Percentiles rank a stretch among this genome's conserved stretches.
These are phyloP conservation scores for Lacerta agilis DNA, from an alignment of 2,797 vertebrate genomes.

Conservation along the genomic window DNA sequence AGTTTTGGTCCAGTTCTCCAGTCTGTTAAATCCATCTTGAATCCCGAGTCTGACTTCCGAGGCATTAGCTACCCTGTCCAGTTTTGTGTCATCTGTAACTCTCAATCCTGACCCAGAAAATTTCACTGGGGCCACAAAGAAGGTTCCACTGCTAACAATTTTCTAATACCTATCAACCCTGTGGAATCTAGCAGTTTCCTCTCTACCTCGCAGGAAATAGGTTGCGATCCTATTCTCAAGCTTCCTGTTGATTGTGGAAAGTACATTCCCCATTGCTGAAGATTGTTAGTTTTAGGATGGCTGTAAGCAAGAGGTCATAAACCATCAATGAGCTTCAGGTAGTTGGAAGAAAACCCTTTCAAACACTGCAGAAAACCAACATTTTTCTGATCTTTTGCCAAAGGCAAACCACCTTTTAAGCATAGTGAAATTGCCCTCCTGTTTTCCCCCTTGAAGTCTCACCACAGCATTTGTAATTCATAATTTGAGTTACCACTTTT, in stretches of 20 bases:
- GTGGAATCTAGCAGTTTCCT: not conserved
- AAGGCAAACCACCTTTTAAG: not conserved
- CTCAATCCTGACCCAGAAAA: not conserved
- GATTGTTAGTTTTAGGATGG: not conserved
- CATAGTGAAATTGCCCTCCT: slow-evolving; percentile 1
- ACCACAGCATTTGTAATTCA: slow-evolving; percentile 17
- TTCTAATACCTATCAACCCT: not conserved
- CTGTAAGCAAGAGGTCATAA: not conserved
- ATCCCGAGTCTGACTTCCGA: too few species aligned
- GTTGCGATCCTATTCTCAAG: too few species aligned
- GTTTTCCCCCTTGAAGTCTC: slow-evolving; percentile 30
- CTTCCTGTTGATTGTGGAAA: not conserved
- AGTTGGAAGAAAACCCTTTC: not conserved
- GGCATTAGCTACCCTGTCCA: too few species aligned
- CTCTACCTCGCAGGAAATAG: too few species aligned
- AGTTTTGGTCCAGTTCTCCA: too few species aligned
- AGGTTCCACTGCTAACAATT: not conserved
- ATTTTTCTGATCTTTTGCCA: slow-evolving; percentile 16
- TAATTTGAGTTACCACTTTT: slow-evolving; percentile 30
- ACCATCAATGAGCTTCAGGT: not conserved
- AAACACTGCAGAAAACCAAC: not conserved
- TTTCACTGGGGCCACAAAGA: not conserved
- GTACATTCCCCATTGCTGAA: not conserved
- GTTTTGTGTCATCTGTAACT: too few species aligned
- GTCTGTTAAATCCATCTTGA: too few species aligned